A percentile compares a stretch with the other conserved stretches of the same genome.
phyloP scores from a whole-genome alignment of 2,797 vertebrate genomes.

The Psittacula echo region DNA sequence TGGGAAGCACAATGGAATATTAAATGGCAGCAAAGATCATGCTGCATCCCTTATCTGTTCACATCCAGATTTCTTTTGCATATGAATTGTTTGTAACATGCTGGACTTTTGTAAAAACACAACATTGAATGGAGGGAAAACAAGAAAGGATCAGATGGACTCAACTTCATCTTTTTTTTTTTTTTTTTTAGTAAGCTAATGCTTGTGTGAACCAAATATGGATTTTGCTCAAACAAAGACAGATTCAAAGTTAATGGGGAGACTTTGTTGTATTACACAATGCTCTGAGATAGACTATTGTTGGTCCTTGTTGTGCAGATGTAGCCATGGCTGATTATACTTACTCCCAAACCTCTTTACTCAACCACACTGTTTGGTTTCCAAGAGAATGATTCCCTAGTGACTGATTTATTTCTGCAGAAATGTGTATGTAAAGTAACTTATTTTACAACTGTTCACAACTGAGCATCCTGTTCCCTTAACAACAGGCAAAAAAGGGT shows the following conservation, averaged over 20 bases:
- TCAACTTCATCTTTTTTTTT: not conserved
- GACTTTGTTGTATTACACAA: conserved; percentile 36
- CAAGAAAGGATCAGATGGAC: conserved; percentile 33
- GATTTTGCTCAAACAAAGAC: conserved; percentile 21
- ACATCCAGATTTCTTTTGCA: conserved; percentile 17
- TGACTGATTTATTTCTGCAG: conserved; percentile 65
- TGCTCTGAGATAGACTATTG: conserved; percentile 40
- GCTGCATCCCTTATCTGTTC: not conserved
- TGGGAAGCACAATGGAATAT: conserved; percentile 22
- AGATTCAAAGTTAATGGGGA: conserved; percentile 40
- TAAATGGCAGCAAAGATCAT: conserved; percentile 15
- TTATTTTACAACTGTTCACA: conserved; percentile 53
- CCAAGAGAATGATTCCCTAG: conserved; percentile 60
- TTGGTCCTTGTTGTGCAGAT: conserved; percentile 54
- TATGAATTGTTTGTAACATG: not conserved
- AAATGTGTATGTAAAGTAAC: conserved; percentile 33
- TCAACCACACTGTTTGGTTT: conserved; percentile 47
- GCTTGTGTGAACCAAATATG: conserved; percentile 30
- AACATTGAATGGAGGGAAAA: not conserved
- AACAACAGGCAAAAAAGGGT: conserved; percentile 7
- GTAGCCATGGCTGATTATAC: conserved; percentile 58
- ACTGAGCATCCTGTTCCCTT: not conserved
- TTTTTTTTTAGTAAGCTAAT: not conserved
- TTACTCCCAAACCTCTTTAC: conserved; percentile 52
- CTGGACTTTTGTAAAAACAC: not conserved